Evolutionary conservation across 1,140 invertebrate genomes (phyloP).

Genomic region (Stegodyphus dumicola): DNA sequence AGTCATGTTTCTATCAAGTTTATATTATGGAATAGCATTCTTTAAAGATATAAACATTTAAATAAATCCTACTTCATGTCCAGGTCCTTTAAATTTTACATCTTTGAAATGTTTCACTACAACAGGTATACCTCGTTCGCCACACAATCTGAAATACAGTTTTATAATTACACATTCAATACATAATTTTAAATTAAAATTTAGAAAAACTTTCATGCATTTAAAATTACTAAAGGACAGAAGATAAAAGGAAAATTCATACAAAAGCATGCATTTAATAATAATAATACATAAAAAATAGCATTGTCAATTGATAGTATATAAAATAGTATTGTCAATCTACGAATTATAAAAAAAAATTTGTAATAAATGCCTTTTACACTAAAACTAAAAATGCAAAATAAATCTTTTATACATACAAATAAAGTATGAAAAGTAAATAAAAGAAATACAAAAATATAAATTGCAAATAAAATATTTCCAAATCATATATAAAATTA

Average conservation of each 20-base stretch:
- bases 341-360: too few relatives aligned
- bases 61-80: conserved; percentile 74
- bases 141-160: conserved; percentile 40
- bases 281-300: not conserved
- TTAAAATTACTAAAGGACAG: not conserved
- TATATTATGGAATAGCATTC: not conserved
- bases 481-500: too few relatives aligned
- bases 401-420: too few relatives aligned
- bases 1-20: not conserved
- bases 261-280: not conserved
- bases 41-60: not conserved
- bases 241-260: not conserved
- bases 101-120: conserved; percentile 83
- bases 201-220: not conserved
- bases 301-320: not conserved
- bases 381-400: too few relatives aligned
- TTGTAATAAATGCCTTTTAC: too few relatives aligned
- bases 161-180: not conserved
- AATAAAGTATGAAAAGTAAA: too few relatives aligned
- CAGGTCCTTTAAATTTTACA: conserved; percentile 86
- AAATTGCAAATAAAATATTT: too few relatives aligned
- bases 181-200: not conserved
- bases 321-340: too few relatives aligned
- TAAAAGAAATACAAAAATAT: too few relatives aligned
- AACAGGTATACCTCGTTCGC: conserved; percentile 78